phyloP scores from a whole-genome alignment of 1,140 invertebrate genomes.

The Leguminivora glycinivorella region DNA sequence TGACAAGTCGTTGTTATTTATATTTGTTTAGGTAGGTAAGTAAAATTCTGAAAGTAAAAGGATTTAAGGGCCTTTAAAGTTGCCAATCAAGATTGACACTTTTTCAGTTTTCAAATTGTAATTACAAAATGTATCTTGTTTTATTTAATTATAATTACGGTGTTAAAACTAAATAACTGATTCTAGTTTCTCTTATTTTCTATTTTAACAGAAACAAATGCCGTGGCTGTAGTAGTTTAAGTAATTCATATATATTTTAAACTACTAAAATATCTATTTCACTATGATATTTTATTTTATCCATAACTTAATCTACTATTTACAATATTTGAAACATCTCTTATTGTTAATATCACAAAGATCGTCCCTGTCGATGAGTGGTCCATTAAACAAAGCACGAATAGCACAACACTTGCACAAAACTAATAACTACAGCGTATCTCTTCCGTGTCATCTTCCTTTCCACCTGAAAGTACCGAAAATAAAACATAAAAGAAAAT shows the following conservation, averaged over 20 bases:
- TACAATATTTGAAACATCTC: conserved; percentile 37
- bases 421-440: conserved; percentile 68
- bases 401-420: conserved; percentile 53
- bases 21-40: no score
- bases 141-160: no score
- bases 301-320: conserved; percentile 29
- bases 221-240: background rate
- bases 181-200: no score
- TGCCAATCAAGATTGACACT: no score
- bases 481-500: conserved; percentile 66
- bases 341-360: conserved; percentile 74
- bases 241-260: background rate
- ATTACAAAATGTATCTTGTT: no score
- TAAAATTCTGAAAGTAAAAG: no score
- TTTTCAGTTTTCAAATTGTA: no score
- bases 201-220: no score
- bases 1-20: no score
- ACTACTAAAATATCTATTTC: conserved; percentile 6
- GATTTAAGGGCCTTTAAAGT: no score
- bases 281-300: conserved; percentile 11
- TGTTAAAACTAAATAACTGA: no score
- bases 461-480: conserved; percentile 73
- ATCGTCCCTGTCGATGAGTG: conserved; percentile 71
- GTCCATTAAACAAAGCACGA: conserved; percentile 48
- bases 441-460: conserved; percentile 72